These are phyloP conservation scores for Synergus gifuensis DNA, from an alignment of 2,888 invertebrate species.

Conservation along the genomic window DNA sequence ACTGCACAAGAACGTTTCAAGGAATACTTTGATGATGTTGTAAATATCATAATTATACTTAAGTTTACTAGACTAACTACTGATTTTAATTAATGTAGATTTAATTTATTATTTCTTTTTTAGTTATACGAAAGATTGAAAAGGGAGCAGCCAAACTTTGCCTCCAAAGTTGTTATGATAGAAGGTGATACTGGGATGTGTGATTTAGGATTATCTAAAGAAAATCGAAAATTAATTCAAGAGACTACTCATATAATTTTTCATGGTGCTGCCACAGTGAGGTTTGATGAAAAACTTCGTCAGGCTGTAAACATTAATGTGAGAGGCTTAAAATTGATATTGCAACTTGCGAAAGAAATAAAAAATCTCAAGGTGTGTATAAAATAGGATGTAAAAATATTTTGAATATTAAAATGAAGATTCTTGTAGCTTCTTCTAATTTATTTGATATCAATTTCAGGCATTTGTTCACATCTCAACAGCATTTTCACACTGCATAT, in stretches of 20 bases:
- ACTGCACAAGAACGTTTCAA: conserved; percentile 61
- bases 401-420: not conserved
- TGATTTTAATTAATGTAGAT: conserved; percentile 16
- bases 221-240: conserved; percentile 77
- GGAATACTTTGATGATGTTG: conserved; percentile 70
- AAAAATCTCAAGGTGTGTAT: conserved; percentile 81
- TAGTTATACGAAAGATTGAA: conserved; percentile 80
- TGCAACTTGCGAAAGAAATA: conserved; percentile 83
- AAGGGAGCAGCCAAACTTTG: conserved; percentile 77
- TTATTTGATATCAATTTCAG: conserved; percentile 55
- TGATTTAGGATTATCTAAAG: conserved; percentile 79
- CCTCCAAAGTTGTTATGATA: conserved; percentile 80
- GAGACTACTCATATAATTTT: conserved; percentile 83
- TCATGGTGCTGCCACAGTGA: conserved; percentile 88
- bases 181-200: conserved; percentile 79
- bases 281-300: conserved; percentile 86
- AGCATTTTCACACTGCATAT: conserved; percentile 71
- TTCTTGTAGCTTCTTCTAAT: not conserved
- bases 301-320: conserved; percentile 85
- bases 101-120: conserved; percentile 51
- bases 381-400: not conserved
- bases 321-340: conserved; percentile 82
- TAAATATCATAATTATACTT: conserved; percentile 59
- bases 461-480: conserved; percentile 73
- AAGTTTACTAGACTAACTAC: not conserved